Conservation (phyloP, 1,140 invertebrate species). For the Cotesia glomerata region DNA sequence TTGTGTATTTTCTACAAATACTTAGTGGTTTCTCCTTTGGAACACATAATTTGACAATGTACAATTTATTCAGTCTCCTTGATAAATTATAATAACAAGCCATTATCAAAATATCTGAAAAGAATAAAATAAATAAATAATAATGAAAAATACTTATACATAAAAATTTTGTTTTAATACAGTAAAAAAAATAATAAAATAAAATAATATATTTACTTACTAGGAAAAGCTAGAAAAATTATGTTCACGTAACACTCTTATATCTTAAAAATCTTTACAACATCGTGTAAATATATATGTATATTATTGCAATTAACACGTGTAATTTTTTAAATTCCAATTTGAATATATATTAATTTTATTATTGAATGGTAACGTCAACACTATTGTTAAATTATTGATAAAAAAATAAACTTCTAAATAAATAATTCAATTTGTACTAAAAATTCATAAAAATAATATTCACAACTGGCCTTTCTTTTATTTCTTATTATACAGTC, state of each 20-base stretch:
- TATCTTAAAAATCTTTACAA: background rate
- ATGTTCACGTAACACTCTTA: background rate
- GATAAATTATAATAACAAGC: constrained; percentile 3
- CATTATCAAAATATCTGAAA: background rate
- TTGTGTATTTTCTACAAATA: too few relatives aligned
- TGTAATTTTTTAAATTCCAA: too few relatives aligned
- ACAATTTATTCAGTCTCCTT: background rate
- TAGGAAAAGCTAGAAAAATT: background rate
- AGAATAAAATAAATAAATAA: constrained; percentile 11
- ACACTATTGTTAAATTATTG: too few relatives aligned
- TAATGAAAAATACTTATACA: background rate
- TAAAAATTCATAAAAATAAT: too few relatives aligned
- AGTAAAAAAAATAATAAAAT: too few relatives aligned
- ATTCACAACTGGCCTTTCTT: too few relatives aligned
- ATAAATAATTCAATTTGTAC: too few relatives aligned
- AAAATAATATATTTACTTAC: background rate
- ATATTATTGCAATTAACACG: constrained; percentile 35
- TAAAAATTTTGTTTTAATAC: too few relatives aligned
- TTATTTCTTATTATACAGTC: too few relatives aligned
- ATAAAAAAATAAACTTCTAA: too few relatives aligned
- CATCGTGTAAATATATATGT: constrained; percentile 9
- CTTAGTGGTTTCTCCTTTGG: background rate
- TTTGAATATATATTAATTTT: too few relatives aligned
- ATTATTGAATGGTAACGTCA: too few relatives aligned
- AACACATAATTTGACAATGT: constrained; percentile 7